These are phyloP conservation scores for Stomatorhinus ivindoensis DNA, from an alignment of 2,113 vertebrate species.

Conservation along the genomic window DNA sequence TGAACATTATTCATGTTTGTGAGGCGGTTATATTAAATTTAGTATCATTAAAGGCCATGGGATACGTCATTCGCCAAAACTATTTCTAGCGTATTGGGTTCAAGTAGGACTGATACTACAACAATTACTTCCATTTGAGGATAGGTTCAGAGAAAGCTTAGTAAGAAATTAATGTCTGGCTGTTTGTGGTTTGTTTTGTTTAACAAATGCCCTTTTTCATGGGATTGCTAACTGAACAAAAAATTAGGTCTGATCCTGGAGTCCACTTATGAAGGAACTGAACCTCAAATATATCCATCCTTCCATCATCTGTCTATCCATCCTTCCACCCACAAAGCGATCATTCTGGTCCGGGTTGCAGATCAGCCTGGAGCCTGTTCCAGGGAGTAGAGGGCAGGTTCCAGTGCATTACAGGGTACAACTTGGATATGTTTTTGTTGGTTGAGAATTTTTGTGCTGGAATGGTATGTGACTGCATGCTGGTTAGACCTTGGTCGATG, in stretches of 20 bases:
- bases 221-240: neutral
- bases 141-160: neutral
- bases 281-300: neutral
- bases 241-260: neutral
- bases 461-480: neutral
- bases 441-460: neutral
- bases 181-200: neutral
- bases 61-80: neutral
- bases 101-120: neutral
- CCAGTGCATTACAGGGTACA: neutral
- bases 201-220: neutral
- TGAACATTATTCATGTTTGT: neutral
- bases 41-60: conserved; percentile 4
- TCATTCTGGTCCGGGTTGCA: neutral
- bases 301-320: neutral
- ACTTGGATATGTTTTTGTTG: neutral
- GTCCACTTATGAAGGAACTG: neutral
- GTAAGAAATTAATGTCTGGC: neutral
- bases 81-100: neutral
- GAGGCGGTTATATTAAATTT: neutral
- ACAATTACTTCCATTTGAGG: neutral
- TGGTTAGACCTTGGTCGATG: neutral
- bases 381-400: neutral
- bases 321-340: neutral
- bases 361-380: neutral